Percentiles rank a stretch among this genome's conserved stretches.
Conservation (phyloP, 2,113 vertebrate species). For the Chlorodrepanis virens region DNA sequence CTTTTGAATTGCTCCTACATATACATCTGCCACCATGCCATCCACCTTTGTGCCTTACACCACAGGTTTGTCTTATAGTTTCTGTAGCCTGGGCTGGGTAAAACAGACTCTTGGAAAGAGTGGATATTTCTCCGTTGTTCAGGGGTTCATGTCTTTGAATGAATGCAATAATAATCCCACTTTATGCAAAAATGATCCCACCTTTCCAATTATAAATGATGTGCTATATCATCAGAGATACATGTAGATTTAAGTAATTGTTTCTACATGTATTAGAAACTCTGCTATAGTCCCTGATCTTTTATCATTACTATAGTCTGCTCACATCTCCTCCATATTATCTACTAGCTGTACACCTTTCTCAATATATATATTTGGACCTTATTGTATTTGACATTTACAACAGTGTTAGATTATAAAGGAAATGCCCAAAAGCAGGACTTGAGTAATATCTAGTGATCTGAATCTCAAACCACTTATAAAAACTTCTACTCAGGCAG, state of each 20-base stretch:
- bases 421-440: not conserved
- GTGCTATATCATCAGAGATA: not conserved
- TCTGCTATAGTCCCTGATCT: not conserved
- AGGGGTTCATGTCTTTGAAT: not conserved
- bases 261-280: not conserved
- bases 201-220: not conserved
- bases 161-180: not conserved
- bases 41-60: not conserved
- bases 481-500: not conserved
- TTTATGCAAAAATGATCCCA: not conserved
- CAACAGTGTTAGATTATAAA: not conserved
- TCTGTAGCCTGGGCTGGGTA: not conserved
- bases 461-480: not conserved
- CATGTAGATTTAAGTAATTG: not conserved
- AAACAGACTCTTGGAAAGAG: not conserved
- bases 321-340: not conserved
- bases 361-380: not conserved
- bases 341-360: not conserved
- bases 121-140: not conserved
- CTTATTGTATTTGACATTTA: not conserved
- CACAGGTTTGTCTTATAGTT: not conserved
- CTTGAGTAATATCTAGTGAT: not conserved
- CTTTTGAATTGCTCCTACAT: not conserved
- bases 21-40: not conserved
- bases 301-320: not conserved